Conservation (phyloP, 2,888 invertebrate species). For the Eubasilissa splendida region DNA sequence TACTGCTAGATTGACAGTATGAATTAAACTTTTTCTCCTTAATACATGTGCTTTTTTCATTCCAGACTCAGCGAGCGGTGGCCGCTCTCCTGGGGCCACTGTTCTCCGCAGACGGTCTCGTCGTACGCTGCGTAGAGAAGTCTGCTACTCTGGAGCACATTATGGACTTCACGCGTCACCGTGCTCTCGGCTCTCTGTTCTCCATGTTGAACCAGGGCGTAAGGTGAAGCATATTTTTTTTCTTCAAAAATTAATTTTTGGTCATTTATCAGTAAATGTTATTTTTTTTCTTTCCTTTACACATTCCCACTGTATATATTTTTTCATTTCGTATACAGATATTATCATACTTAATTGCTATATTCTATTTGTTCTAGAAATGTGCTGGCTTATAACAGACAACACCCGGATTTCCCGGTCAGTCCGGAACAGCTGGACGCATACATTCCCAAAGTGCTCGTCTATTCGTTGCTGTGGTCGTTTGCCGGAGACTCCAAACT, state of each 20-base stretch:
- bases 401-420: constrained; percentile 95
- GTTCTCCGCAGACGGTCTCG: constrained; percentile 93
- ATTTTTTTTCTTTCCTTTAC: no score
- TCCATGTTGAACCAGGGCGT: constrained; percentile 98
- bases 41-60: background rate
- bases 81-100: constrained; percentile 88
- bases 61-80: constrained; percentile 89
- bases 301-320: no score
- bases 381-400: constrained; percentile 92
- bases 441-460: constrained; percentile 93
- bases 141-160: constrained; percentile 95
- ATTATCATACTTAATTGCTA: constrained; percentile 31
- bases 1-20: no score
- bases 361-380: constrained; percentile 72
- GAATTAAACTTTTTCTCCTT: no score
- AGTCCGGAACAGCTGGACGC: constrained; percentile 92
- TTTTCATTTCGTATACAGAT: no score
- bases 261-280: no score
- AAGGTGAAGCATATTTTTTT: constrained; percentile 68
- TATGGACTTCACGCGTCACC: constrained; percentile 98
- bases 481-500: constrained; percentile 98
- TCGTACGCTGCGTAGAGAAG: constrained; percentile 92
- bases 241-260: no score
- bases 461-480: constrained; percentile 97
- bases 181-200: constrained; percentile 96